Conservation (phyloP, 2,888 invertebrate genomes). For the Tanypteryx hageni region DNA sequence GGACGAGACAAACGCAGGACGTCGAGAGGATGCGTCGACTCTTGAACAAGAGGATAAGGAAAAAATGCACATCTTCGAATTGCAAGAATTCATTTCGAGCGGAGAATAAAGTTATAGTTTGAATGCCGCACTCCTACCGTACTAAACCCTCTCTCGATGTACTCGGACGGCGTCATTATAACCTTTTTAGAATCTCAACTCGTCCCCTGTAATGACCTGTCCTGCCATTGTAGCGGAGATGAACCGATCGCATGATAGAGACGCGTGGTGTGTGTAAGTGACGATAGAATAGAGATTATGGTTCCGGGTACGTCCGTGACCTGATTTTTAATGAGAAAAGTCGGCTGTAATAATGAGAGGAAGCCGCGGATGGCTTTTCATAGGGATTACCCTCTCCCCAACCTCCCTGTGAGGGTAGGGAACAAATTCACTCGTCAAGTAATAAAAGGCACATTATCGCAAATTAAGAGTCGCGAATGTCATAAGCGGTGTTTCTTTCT, state of each 20-base stretch:
- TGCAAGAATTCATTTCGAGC: background rate
- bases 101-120: background rate
- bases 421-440: background rate
- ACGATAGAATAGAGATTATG: constrained; percentile 44
- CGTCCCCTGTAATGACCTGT: background rate
- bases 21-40: too few relatives aligned
- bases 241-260: background rate
- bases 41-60: background rate
- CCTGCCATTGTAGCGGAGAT: background rate
- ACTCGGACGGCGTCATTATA: background rate
- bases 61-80: background rate
- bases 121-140: background rate
- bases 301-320: background rate
- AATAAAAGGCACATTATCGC: background rate
- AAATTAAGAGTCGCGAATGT: background rate
- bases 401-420: too few relatives aligned
- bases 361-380: background rate
- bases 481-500: background rate
- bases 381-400: background rate
- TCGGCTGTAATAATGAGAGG: background rate
- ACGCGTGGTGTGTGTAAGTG: background rate
- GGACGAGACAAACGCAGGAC: background rate
- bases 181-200: background rate
- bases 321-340: constrained; percentile 26
- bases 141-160: background rate